These are phyloP conservation scores for Alviniconcha marisindica DNA, from an alignment of 1,140 invertebrate genomes.

Conservation along the genomic window DNA sequence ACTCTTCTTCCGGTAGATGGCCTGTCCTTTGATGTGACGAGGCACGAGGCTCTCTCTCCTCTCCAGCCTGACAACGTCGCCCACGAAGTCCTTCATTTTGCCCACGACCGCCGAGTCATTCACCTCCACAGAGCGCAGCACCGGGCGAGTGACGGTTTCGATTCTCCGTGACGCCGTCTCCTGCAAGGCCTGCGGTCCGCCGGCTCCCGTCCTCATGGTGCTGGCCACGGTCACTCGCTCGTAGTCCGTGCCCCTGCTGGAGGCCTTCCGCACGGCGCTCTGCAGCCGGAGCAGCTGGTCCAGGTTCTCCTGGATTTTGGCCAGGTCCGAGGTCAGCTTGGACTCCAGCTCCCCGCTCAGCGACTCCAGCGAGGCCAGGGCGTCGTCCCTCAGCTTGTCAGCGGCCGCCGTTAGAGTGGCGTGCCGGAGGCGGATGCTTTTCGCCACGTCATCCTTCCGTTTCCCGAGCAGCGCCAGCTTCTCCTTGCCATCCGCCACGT, in stretches of 20 bases:
- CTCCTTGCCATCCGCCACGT: neutral
- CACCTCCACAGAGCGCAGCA: neutral
- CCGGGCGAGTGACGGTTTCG: neutral
- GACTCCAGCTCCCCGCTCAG: neutral
- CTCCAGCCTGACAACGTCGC: constrained; percentile 1
- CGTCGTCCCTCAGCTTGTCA: neutral
- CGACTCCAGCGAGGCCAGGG: neutral
- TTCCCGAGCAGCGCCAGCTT: neutral
- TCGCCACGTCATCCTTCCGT: neutral
- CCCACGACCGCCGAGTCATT: neutral
- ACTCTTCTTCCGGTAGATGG: too few species aligned
- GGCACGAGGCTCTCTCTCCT: neutral
- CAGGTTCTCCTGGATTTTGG: neutral
- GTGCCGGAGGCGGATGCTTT: neutral
- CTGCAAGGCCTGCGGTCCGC: neutral
- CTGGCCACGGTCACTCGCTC: neutral
- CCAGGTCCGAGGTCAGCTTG: neutral
- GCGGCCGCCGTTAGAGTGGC: neutral
- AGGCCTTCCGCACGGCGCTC: neutral
- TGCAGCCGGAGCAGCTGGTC: neutral
- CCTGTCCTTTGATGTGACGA: too few species aligned
- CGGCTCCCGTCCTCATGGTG: neutral
- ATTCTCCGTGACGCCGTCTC: neutral
- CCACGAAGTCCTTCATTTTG: neutral
- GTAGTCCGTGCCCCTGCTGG: neutral